A percentile compares a stretch with the other conserved stretches of the same genome.
Evolutionary conservation across 1,140 invertebrate genomes (phyloP).

Genomic region (Drosophila triauraria): DNA sequence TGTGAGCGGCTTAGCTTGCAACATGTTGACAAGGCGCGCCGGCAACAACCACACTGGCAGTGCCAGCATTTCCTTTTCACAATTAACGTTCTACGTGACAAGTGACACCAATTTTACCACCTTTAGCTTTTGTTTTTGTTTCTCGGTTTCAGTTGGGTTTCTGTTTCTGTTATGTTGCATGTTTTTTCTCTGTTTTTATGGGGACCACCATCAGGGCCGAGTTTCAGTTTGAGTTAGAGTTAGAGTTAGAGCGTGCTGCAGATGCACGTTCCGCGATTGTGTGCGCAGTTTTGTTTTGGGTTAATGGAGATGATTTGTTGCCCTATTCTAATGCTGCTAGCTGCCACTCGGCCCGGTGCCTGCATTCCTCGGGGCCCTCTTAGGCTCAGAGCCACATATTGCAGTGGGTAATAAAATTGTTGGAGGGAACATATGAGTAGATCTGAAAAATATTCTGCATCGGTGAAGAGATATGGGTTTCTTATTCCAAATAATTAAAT

Average conservation of each 20-base stretch:
- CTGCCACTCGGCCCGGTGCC: not conserved
- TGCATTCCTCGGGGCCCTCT: slow-evolving; percentile 5
- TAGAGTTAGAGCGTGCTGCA: slow-evolving; percentile 70
- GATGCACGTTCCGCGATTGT: slow-evolving; percentile 84
- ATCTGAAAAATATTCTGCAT: not conserved
- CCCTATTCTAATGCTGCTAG: slow-evolving; percentile 73
- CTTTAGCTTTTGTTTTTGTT: slow-evolving; percentile 57
- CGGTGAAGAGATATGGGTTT: not conserved
- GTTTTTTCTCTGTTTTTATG: slow-evolving; percentile 51
- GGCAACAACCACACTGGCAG: slow-evolving; percentile 36
- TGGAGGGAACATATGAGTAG: not conserved
- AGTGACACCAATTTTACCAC: slow-evolving; percentile 85
- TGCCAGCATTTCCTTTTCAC: slow-evolving; percentile 80
- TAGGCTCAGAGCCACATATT: not conserved
- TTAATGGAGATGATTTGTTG: slow-evolving; percentile 85
- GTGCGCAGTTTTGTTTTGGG: slow-evolving; percentile 83
- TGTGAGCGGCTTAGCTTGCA: slow-evolving; percentile 45
- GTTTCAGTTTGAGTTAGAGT: slow-evolving; percentile 21
- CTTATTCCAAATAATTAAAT: not conserved
- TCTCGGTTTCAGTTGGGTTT: slow-evolving; percentile 38
- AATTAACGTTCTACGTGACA: slow-evolving; percentile 84
- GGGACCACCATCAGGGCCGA: slow-evolving; percentile 78
- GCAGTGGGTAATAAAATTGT: slow-evolving; percentile 16
- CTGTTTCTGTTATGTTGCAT: slow-evolving; percentile 50
- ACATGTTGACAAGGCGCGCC: slow-evolving; percentile 75